These are phyloP conservation scores for Leuciscus waleckii DNA, from an alignment of 2,797 vertebrate genomes.

Conservation along the genomic window DNA sequence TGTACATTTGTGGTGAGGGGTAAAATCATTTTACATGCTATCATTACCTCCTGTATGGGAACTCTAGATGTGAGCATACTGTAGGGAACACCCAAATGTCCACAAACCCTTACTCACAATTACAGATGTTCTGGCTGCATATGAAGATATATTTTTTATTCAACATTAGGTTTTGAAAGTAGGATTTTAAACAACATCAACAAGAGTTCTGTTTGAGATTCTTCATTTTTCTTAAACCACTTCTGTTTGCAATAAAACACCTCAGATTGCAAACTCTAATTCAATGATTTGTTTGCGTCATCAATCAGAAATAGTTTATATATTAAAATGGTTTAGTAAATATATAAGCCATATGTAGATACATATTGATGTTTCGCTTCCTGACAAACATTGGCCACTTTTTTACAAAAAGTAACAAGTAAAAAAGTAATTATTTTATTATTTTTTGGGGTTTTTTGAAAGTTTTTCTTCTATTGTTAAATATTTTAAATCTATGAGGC, in stretches of 20 bases:
- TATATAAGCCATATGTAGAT: background rate
- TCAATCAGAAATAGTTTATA: background rate
- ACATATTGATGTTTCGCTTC: background rate
- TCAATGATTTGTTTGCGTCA: background rate
- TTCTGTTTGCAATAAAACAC: no score
- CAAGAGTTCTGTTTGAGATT: background rate
- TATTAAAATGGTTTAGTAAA: background rate
- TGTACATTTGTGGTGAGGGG: conserved; percentile 50
- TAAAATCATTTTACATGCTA: conserved; percentile 37
- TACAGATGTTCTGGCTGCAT: conserved; percentile 21
- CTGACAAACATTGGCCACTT: background rate
- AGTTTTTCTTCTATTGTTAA: background rate
- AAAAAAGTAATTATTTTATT: background rate
- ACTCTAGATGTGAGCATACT: conserved; percentile 4
- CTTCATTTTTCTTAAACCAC: background rate
- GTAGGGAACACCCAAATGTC: conserved; percentile 1
- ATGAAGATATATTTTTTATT: background rate
- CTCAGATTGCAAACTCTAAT: background rate
- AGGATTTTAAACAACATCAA: background rate
- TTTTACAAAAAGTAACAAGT: background rate
- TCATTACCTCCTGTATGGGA: conserved; percentile 28
- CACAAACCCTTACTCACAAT: background rate
- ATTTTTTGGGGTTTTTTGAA: no score
- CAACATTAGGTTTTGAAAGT: background rate
- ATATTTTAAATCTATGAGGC: background rate